These are phyloP conservation scores for Heteromormyrus szaboi DNA, from an alignment of 2,797 vertebrate genomes.

Conservation along the genomic window DNA sequence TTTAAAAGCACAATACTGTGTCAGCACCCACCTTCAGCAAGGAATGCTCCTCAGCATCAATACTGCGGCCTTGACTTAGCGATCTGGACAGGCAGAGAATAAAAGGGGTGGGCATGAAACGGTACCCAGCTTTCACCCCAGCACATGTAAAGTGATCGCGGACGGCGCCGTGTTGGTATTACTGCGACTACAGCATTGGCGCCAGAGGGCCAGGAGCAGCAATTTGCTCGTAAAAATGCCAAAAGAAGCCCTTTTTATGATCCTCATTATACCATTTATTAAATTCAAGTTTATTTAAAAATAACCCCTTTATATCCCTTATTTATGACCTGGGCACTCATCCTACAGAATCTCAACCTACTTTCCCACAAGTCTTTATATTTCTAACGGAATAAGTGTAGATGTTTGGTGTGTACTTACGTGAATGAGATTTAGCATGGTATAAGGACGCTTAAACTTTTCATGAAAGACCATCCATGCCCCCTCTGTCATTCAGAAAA, in stretches of 20 bases:
- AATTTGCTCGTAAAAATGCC: background rate
- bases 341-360: background rate
- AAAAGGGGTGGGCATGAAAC: background rate
- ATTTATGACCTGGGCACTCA: background rate
- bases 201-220: background rate
- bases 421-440: background rate
- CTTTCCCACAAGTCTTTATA: background rate
- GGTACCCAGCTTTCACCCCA: background rate
- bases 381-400: background rate
- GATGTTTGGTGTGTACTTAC: constrained; percentile 1
- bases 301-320: background rate
- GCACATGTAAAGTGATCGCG: background rate
- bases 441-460: background rate
- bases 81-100: background rate
- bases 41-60: background rate
- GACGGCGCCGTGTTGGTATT: background rate
- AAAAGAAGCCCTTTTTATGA: background rate
- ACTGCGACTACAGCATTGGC: background rate
- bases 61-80: background rate
- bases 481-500: constrained; percentile 32
- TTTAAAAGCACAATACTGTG: background rate
- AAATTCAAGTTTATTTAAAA: background rate
- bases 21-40: background rate
- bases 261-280: background rate
- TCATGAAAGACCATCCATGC: constrained; percentile 2